Evolutionary conservation across 2,888 invertebrate genomes (phyloP).

Genomic region (Sinopyrophorus schimmeli): DNA sequence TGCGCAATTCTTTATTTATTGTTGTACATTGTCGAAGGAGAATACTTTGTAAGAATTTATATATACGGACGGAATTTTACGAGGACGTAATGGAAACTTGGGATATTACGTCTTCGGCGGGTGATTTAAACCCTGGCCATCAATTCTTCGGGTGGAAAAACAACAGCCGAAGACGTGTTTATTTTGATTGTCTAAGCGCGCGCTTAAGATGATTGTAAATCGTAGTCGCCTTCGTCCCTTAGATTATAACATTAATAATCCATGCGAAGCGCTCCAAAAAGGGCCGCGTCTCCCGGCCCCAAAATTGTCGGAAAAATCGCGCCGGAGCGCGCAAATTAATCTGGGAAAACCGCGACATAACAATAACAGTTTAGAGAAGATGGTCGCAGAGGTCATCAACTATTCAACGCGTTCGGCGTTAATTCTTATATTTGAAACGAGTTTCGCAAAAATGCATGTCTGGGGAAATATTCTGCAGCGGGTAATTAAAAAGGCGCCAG

Average conservation of each 20-base stretch:
- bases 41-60: conserved; percentile 28
- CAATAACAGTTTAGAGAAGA: conserved; percentile 30
- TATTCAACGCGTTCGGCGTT: conserved; percentile 44
- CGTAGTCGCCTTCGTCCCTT: conserved; percentile 6
- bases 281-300: no score
- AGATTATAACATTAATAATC: conserved; percentile 14
- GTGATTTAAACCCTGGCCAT: conserved; percentile 15
- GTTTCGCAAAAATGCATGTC: conserved; percentile 50
- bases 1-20: conserved; percentile 24
- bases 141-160: conserved; percentile 11
- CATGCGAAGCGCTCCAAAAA: neutral
- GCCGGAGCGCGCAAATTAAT: conserved; percentile 22
- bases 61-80: conserved; percentile 22
- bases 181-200: conserved; percentile 8
- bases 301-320: neutral
- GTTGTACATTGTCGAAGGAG: conserved; percentile 16
- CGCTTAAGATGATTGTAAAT: conserved; percentile 9
- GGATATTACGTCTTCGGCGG: conserved; percentile 11
- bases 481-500: conserved; percentile 49
- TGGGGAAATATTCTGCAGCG: conserved; percentile 46
- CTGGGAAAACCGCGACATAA: conserved; percentile 31
- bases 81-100: conserved; percentile 15
- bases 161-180: conserved; percentile 13
- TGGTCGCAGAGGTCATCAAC: conserved; percentile 40
- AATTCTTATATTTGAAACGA: conserved; percentile 51